Evolutionary conservation across 2,797 vertebrate genomes (phyloP).

Genomic region (Diceros bicornis): DNA sequence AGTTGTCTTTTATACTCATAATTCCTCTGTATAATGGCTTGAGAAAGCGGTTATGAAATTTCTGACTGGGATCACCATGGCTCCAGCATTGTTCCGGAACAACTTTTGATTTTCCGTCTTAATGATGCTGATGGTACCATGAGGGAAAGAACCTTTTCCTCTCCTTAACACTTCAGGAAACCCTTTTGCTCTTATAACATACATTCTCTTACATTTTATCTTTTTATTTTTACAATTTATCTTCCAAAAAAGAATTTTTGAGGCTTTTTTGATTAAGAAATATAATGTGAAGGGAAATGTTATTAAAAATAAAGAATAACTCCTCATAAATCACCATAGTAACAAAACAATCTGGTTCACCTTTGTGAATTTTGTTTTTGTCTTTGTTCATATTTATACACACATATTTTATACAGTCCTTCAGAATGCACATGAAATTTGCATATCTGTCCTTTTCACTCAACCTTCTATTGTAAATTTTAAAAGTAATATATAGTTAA

Average conservation of each 20-base stretch:
- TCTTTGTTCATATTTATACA: conserved; percentile 34
- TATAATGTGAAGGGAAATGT: conserved; percentile 5
- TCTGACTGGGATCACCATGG: conserved; percentile 42
- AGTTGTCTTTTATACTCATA: conserved; percentile 61
- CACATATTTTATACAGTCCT: not conserved
- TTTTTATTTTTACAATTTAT: conserved; percentile 41
- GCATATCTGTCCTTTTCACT: conserved; percentile 11
- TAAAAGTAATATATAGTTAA: conserved; percentile 30
- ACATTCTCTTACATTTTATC: not conserved
- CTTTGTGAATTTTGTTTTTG: conserved; percentile 58
- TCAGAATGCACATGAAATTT: conserved; percentile 43
- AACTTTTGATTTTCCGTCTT: conserved; percentile 72
- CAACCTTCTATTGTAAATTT: conserved; percentile 22
- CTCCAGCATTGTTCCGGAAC: conserved; percentile 59
- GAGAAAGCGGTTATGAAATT: conserved; percentile 65
- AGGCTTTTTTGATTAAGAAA: conserved; percentile 35
- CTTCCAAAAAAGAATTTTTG: conserved; percentile 55
- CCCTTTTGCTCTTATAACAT: conserved; percentile 38
- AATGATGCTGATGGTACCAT: not conserved
- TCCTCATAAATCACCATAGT: conserved; percentile 34
- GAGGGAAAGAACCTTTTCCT: not conserved
- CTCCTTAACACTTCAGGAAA: conserved; percentile 63
- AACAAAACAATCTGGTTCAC: conserved; percentile 46
- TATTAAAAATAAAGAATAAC: conserved; percentile 20
- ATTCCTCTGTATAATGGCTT: conserved; percentile 64